These are phyloP conservation scores for Drosophila ambigua DNA, from an alignment of 1,140 invertebrate genomes.

Conservation along the genomic window DNA sequence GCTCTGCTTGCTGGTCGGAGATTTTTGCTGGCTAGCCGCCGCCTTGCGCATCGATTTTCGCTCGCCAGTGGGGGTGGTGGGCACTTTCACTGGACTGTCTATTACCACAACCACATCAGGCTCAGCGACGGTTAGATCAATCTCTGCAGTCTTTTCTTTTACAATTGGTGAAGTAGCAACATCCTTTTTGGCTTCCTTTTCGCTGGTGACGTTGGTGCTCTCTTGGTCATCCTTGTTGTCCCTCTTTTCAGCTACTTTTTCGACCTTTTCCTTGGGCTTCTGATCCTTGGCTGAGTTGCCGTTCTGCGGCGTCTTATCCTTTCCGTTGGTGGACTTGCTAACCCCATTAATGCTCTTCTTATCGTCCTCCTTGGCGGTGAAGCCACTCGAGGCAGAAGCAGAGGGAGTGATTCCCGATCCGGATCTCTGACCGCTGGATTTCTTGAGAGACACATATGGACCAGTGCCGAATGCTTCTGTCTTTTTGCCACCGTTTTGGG, in stretches of 20 bases:
- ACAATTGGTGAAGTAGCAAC: conserved; percentile 13
- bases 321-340: conserved; percentile 51
- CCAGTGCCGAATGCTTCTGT: conserved; percentile 10
- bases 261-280: conserved; percentile 49
- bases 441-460: conserved; percentile 47
- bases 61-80: conserved; percentile 47
- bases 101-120: conserved; percentile 13
- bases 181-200: conserved; percentile 18
- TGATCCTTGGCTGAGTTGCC: conserved; percentile 49
- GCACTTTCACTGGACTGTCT: conserved; percentile 11
- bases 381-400: conserved; percentile 1
- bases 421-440: conserved; percentile 14
- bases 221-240: conserved; percentile 38
- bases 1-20: conserved; percentile 28
- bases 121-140: conserved; percentile 10
- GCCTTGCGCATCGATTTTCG: conserved; percentile 53
- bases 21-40: conserved; percentile 45
- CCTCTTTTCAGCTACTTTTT: conserved; percentile 20
- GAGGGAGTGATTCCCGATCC: conserved; percentile 15
- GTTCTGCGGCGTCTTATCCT: conserved; percentile 63
- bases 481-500: conserved; percentile 53
- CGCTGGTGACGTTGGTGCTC: conserved; percentile 5
- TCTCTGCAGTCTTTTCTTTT: conserved; percentile 23
- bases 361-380: conserved; percentile 41
- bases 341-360: conserved; percentile 66